Percentiles rank a stretch among this genome's conserved stretches.
Evolutionary conservation across 2,888 invertebrate species (phyloP).

Genomic region (Anorthoa munda): DNA sequence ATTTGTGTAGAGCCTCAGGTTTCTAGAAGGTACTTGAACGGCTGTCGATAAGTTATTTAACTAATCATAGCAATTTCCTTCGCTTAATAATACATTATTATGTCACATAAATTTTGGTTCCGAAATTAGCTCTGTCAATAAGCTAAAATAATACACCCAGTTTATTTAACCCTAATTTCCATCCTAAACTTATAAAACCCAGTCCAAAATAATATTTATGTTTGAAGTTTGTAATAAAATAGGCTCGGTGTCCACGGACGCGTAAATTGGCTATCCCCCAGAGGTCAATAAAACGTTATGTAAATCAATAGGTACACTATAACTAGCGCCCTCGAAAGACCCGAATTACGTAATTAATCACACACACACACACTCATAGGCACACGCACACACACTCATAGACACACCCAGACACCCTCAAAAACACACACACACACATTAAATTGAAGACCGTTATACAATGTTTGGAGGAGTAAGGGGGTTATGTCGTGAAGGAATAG

Average conservation of each 20-base stretch:
- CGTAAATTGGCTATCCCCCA: slow-evolving; percentile 63
- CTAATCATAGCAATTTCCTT: too few species aligned
- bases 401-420: slow-evolving; percentile 27
- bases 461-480: slow-evolving; percentile 1
- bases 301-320: slow-evolving; percentile 73
- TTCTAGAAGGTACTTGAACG: too few species aligned
- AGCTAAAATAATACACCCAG: neutral
- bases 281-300: slow-evolving; percentile 71
- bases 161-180: slow-evolving; percentile 25
- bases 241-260: slow-evolving; percentile 44
- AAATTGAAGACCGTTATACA: slow-evolving; percentile 1
- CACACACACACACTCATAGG: slow-evolving; percentile 69
- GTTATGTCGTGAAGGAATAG: slow-evolving; percentile 11
- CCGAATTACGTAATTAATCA: slow-evolving; percentile 79
- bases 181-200: slow-evolving; percentile 10
- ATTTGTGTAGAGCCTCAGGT: too few species aligned
- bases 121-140: too few species aligned
- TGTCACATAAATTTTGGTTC: too few species aligned
- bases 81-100: too few species aligned
- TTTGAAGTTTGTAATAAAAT: slow-evolving; percentile 57
- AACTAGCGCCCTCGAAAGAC: slow-evolving; percentile 70
- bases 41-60: too few species aligned
- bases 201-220: slow-evolving; percentile 50
- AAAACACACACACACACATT: neutral
- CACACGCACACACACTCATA: slow-evolving; percentile 53